phyloP scores from a whole-genome alignment of 2,113 vertebrate species.

The Labeo catla region DNA sequence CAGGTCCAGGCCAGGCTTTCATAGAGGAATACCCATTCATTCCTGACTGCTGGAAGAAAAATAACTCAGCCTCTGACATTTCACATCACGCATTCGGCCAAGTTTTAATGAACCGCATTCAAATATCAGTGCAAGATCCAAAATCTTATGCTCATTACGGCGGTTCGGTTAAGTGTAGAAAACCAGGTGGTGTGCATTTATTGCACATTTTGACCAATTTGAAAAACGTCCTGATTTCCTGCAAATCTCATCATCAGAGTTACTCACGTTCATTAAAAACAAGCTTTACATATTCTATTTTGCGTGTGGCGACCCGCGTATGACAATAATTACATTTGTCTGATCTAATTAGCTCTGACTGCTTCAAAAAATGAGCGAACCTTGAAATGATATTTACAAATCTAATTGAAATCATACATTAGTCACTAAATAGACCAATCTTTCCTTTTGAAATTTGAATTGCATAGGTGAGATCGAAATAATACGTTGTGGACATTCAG shows the following conservation, averaged over 20 bases:
- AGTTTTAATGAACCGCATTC: neutral
- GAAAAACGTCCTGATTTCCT: neutral
- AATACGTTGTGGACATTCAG: neutral
- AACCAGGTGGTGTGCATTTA: constrained; percentile 6
- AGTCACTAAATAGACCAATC: neutral
- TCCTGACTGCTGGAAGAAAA: neutral
- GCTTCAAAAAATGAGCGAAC: neutral
- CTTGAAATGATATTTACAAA: neutral
- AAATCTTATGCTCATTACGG: neutral
- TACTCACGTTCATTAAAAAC: neutral
- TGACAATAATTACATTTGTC: neutral
- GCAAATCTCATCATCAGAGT: neutral
- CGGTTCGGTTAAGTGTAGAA: neutral
- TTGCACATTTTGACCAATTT: neutral
- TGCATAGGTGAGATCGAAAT: neutral
- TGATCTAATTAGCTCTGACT: neutral
- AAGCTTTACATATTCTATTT: neutral
- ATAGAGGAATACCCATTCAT: constrained; percentile 44
- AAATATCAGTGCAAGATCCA: neutral
- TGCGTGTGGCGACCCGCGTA: neutral
- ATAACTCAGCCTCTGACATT: constrained; percentile 29
- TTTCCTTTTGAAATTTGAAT: neutral
- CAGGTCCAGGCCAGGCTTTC: constrained; percentile 41
- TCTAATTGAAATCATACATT: neutral
- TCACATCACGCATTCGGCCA: neutral